Evolutionary conservation across 1,140 invertebrate species (phyloP).

Genomic region (Bursaphelenchus mucronatus): DNA sequence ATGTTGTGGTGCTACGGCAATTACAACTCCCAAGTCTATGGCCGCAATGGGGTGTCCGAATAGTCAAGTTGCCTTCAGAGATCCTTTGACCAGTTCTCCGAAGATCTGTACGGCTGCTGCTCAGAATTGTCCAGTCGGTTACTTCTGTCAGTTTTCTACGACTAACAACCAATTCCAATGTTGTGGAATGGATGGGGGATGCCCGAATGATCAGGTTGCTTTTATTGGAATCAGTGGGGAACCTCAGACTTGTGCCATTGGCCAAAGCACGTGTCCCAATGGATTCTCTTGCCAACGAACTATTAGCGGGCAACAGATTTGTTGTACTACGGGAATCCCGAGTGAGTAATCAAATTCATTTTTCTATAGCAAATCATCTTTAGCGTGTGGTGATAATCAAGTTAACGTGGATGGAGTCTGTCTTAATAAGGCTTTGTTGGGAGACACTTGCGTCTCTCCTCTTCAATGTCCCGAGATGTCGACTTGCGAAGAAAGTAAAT

Average conservation of each 20-base stretch:
- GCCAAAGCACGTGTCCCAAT: slow-evolving; percentile 56
- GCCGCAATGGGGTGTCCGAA: slow-evolving; percentile 54
- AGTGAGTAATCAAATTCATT: slow-evolving; percentile 28
- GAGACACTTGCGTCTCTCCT: slow-evolving; percentile 48
- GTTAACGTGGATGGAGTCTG: slow-evolving; percentile 56
- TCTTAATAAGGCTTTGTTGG: slow-evolving; percentile 49
- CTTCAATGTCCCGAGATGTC: slow-evolving; percentile 48
- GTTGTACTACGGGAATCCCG: slow-evolving; percentile 52
- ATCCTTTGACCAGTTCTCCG: slow-evolving; percentile 50
- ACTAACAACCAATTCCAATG: slow-evolving; percentile 59
- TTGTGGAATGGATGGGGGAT: slow-evolving; percentile 59
- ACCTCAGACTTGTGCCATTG: slow-evolving; percentile 56
- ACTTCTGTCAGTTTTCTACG: slow-evolving; percentile 55
- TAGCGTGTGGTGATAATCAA: slow-evolving; percentile 55
- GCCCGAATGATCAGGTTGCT: slow-evolving; percentile 58
- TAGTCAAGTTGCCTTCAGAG: slow-evolving; percentile 55
- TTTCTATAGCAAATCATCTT: slow-evolving; percentile 12
- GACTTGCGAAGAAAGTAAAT: slow-evolving; percentile 52
- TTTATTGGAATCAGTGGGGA: slow-evolving; percentile 60
- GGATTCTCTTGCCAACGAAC: slow-evolving; percentile 58
- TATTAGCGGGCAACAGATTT: slow-evolving; percentile 53
- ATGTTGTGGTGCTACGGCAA: slow-evolving; percentile 59
- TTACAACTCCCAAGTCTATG: slow-evolving; percentile 53
- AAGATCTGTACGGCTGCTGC: slow-evolving; percentile 58
- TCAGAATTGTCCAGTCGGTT: slow-evolving; percentile 58